These are phyloP conservation scores for Crotalus tigris DNA, from an alignment of 2,113 vertebrate genomes.

Conservation along the genomic window DNA sequence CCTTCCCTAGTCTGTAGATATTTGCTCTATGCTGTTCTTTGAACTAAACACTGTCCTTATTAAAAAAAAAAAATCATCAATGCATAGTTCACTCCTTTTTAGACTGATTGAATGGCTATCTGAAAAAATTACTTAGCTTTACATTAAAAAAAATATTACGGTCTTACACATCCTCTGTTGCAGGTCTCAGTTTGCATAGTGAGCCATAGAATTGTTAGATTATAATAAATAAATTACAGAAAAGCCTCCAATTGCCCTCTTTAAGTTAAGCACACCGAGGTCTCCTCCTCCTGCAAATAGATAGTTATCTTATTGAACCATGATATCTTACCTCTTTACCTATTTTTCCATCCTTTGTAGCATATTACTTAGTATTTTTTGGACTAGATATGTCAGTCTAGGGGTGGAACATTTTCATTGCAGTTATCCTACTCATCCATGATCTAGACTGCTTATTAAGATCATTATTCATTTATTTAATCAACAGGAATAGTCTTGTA, in stretches of 20 bases:
- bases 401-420: neutral
- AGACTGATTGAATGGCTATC: too few species aligned
- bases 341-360: neutral
- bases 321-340: neutral
- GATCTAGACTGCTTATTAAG: neutral
- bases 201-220: too few species aligned
- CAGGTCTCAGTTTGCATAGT: too few species aligned
- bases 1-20: neutral
- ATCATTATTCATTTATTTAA: neutral
- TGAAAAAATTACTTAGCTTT: too few species aligned
- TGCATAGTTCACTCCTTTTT: too few species aligned
- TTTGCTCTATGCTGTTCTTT: neutral
- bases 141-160: too few species aligned
- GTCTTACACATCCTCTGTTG: too few species aligned
- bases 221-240: too few species aligned
- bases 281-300: too few species aligned
- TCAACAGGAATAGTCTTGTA: neutral
- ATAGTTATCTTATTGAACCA: too few species aligned
- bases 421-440: neutral
- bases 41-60: neutral
- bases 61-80: neutral
- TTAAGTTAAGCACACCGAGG: too few species aligned
- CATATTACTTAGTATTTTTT: neutral
- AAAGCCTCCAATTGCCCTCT: too few species aligned
- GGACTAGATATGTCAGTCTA: neutral